phyloP scores from a whole-genome alignment of 2,888 invertebrate species.

The Dromius quadrimaculatus region DNA sequence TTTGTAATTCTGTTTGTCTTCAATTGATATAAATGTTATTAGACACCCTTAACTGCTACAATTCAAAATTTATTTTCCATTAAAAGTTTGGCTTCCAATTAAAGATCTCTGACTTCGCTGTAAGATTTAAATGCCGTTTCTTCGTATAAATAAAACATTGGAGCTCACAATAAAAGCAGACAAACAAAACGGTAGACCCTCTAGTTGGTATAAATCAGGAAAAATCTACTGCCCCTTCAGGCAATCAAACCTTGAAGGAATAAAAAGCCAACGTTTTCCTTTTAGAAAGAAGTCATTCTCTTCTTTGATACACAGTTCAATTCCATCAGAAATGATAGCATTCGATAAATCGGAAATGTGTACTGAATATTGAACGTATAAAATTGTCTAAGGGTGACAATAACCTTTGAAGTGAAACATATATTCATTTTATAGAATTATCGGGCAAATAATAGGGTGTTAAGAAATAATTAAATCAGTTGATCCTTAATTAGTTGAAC shows the following conservation, averaged over 20 bases:
- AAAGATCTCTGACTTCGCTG: too few species aligned
- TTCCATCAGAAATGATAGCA: constrained; percentile 53
- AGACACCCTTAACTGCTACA: too few species aligned
- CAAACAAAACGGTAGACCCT: not conserved
- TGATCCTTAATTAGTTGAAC: constrained; percentile 18
- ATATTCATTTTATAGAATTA: too few species aligned
- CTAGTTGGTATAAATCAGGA: not conserved
- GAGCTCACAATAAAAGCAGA: too few species aligned
- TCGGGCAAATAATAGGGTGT: too few species aligned
- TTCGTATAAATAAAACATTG: too few species aligned
- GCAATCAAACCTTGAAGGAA: constrained; percentile 28
- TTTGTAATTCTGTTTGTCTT: not conserved
- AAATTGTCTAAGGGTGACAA: too few species aligned
- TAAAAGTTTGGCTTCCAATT: too few species aligned
- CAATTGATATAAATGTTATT: too few species aligned
- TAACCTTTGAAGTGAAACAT: too few species aligned
- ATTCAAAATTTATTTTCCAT: too few species aligned
- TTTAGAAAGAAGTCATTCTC: constrained; percentile 24
- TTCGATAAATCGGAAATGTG: constrained; percentile 54
- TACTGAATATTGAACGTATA: constrained; percentile 45
- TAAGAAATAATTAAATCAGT: constrained; percentile 24
- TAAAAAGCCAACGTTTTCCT: constrained; percentile 41
- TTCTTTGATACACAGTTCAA: constrained; percentile 31
- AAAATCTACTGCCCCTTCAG: not conserved
- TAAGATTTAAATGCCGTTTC: too few species aligned